A percentile compares a stretch with the other conserved stretches of the same genome.
These are phyloP conservation scores for Nemapogon koenigi DNA, from an alignment of 2,888 invertebrate species.

Conservation along the genomic window DNA sequence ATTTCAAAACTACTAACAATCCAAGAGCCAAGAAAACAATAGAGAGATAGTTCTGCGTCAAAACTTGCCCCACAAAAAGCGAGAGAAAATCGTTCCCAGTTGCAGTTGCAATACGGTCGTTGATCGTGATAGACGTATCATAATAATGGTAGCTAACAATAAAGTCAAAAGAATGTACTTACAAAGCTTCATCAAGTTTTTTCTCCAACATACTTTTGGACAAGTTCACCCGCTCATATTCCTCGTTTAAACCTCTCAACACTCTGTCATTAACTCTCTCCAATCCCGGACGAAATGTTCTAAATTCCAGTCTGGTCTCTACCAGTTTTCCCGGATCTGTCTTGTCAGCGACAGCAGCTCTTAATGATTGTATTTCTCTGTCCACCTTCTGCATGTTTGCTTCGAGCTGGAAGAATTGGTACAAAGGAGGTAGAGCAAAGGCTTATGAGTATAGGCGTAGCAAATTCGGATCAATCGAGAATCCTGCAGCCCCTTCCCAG, in stretches of 20 bases:
- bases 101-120: too few relatives aligned
- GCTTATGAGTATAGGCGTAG: too few relatives aligned
- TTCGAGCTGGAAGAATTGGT: constrained; percentile 60
- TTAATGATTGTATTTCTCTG: constrained; percentile 77
- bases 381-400: constrained; percentile 81
- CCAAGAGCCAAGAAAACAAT: too few relatives aligned
- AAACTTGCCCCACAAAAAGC: neutral
- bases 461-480: too few relatives aligned
- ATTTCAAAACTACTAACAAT: too few relatives aligned
- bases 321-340: constrained; percentile 82
- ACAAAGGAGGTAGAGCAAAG: too few relatives aligned
- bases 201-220: constrained; percentile 69
- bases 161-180: too few relatives aligned
- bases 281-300: constrained; percentile 77
- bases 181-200: constrained; percentile 76
- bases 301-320: constrained; percentile 85
- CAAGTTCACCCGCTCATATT: constrained; percentile 72
- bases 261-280: constrained; percentile 61
- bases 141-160: too few relatives aligned
- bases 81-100: too few relatives aligned
- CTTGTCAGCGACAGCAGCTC: constrained; percentile 78
- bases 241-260: constrained; percentile 73
- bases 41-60: too few relatives aligned
- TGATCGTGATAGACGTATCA: too few relatives aligned
- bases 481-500: too few relatives aligned